Base-by-base conservation (phyloP, 2,113 vertebrate genomes). In the Colius striatus region DNA sequence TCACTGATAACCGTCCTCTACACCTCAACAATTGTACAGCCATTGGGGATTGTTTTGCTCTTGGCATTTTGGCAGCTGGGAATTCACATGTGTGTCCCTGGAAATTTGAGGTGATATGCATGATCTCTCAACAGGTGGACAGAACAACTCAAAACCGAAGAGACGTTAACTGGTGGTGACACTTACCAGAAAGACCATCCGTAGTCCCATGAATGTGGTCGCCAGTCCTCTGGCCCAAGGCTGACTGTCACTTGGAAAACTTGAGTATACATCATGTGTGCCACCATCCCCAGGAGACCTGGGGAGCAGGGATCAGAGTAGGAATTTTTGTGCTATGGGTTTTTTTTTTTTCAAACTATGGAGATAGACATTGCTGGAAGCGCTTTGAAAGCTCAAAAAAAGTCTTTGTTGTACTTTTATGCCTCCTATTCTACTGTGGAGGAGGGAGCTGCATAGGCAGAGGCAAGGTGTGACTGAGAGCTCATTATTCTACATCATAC, bases 121-220 rank as follows among this genome's bases (percentile, higher is more conserved):
- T 74, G 51, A 13, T 7, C 9, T 80, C 72, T 73, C 75, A 51
- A 14, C 51, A 67, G 82, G 54, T 17, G 18, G 34, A 15, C 16
- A 38, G 53, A 68, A 67, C 34, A 72, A 47, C 36, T 60, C 23
- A 5, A 16, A 48, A 41, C 60, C 9, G 66, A 55, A 60, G 54
- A 70, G 53, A 10, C 30, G 50, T 3, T 13, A 73, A 62, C 13
- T 17, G 26, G 22, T 48, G 54, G 25, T 72, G 73, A 34, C 62
- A 97, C 98, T 98, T 97, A 99, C 99, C 99, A 99, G 98, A 99
- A 99, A 81, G 99, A 99, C 99, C 99, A 99, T 76, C 99, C 99
- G 3, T 99, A 99, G 96, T 99, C 99, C 99, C 99, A 99, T 53
- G 98, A 97, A 89, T 99, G 99, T 9, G 99, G 99, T 91, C 99